phyloP scores from a whole-genome alignment of 1,140 invertebrate genomes.

The Drosophila teissieri region DNA sequence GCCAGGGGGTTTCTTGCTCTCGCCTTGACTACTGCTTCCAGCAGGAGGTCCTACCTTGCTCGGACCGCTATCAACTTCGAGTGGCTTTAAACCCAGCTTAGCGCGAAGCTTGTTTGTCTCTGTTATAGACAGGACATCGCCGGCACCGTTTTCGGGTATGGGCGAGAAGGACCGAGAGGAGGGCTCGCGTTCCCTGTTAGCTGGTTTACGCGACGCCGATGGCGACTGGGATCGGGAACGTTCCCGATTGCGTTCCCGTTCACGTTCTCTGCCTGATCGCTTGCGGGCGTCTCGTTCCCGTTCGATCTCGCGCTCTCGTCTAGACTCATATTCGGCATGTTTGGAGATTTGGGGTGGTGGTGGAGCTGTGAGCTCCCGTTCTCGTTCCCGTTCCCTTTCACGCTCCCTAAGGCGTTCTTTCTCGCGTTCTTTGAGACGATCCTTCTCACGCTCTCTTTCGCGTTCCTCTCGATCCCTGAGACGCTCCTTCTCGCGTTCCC shows the following conservation, averaged over 20 bases:
- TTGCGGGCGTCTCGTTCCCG: slow-evolving; percentile 67
- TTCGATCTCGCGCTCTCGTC: slow-evolving; percentile 65
- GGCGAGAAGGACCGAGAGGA: slow-evolving; percentile 51
- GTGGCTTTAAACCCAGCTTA: slow-evolving; percentile 96
- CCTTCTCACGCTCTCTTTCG: slow-evolving; percentile 37
- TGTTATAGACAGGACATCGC: slow-evolving; percentile 91
- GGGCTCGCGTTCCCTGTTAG: slow-evolving; percentile 11
- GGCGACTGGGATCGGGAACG: slow-evolving; percentile 55
- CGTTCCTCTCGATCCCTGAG: slow-evolving; percentile 46
- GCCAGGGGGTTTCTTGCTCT: slow-evolving; percentile 44
- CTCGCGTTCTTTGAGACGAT: slow-evolving; percentile 32
- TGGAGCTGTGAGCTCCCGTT: slow-evolving; percentile 61
- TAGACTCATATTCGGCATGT: slow-evolving; percentile 68
- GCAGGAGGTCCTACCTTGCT: slow-evolving; percentile 50
- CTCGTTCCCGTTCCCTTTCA: slow-evolving; percentile 54
- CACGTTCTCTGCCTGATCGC: slow-evolving; percentile 45
- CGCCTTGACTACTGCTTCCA: slow-evolving; percentile 28
- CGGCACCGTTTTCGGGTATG: slow-evolving; percentile 84
- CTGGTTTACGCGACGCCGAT: slow-evolving; percentile 13
- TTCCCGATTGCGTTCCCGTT: slow-evolving; percentile 58
- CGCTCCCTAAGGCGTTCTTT: slow-evolving; percentile 28
- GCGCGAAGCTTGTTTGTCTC: slow-evolving; percentile 96
- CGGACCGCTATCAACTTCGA: slow-evolving; percentile 88
- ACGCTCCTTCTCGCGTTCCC: slow-evolving; percentile 27
- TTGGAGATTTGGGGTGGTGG: slow-evolving; percentile 76